Percentiles rank a stretch among this genome's conserved stretches.
Evolutionary conservation across 2,797 vertebrate species (phyloP).

Genomic region (Vireo griseus): DNA sequence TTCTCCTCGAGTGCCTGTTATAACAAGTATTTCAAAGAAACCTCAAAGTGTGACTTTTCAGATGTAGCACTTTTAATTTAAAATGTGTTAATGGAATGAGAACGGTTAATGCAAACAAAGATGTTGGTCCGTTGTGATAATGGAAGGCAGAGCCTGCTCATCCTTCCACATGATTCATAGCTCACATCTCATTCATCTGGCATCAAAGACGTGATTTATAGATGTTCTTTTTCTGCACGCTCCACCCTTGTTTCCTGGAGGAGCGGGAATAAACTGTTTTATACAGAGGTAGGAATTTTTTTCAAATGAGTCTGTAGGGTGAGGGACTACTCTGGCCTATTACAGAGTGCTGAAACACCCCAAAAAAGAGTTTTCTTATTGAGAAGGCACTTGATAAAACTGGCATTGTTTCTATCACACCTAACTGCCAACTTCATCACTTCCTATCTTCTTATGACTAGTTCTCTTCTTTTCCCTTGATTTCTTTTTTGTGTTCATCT

Average conservation of each 20-base stretch:
- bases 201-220: constrained; percentile 32
- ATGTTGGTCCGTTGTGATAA: not conserved
- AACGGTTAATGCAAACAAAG: not conserved
- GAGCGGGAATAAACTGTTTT: constrained; percentile 7
- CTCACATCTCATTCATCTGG: constrained; percentile 7
- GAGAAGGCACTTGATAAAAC: not conserved
- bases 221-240: not conserved
- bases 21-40: not conserved
- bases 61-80: not conserved
- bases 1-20: not conserved
- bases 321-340: not conserved
- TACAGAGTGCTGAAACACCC: not conserved
- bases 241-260: constrained; percentile 37
- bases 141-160: constrained; percentile 3
- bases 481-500: not conserved
- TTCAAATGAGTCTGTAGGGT: not conserved
- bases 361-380: not conserved
- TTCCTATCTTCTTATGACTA: not conserved
- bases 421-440: not conserved
- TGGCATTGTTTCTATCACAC: not conserved
- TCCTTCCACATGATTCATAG: not conserved
- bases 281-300: not conserved
- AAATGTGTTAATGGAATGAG: not conserved
- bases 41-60: not conserved
- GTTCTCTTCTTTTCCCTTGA: not conserved